These are phyloP conservation scores for Pelmatolapia mariae DNA, from an alignment of 2,113 vertebrate genomes.

Conservation along the genomic window DNA sequence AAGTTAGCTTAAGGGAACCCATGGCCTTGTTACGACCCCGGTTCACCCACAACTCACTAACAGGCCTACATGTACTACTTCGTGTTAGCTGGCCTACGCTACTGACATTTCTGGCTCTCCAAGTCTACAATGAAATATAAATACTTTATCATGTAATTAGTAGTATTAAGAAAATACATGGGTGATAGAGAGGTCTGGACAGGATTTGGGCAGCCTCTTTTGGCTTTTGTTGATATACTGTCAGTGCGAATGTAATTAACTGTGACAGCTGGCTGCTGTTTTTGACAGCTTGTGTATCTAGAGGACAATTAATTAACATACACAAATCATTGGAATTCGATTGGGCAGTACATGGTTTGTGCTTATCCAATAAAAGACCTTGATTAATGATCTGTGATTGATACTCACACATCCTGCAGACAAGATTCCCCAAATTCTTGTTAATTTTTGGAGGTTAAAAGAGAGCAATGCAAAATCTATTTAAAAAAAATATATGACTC, in stretches of 20 bases:
- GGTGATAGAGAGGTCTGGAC: not conserved
- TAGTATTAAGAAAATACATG: not conserved
- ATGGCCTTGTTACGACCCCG: not conserved
- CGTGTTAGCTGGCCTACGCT: not conserved
- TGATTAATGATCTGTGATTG: not conserved
- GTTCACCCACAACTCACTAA: not conserved
- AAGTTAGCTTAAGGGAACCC: not conserved
- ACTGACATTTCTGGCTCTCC: not conserved
- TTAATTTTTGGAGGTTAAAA: not conserved
- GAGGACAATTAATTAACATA: not conserved
- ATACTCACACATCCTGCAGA: not conserved
- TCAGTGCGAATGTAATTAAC: not conserved
- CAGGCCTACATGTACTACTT: not conserved
- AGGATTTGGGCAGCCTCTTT: not conserved
- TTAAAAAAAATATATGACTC: fast-evolving
- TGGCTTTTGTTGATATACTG: not conserved
- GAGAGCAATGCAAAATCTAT: not conserved
- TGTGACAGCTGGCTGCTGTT: constrained; percentile 10
- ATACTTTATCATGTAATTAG: not conserved
- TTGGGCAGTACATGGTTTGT: not conserved
- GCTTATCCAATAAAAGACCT: not conserved
- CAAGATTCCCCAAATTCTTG: not conserved
- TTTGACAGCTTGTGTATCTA: not conserved
- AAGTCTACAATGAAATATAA: not conserved
- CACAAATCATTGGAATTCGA: not conserved